These are phyloP conservation scores for Schizopygopsis malacanthus DNA, from an alignment of 2,797 vertebrate genomes.

Conservation along the genomic window DNA sequence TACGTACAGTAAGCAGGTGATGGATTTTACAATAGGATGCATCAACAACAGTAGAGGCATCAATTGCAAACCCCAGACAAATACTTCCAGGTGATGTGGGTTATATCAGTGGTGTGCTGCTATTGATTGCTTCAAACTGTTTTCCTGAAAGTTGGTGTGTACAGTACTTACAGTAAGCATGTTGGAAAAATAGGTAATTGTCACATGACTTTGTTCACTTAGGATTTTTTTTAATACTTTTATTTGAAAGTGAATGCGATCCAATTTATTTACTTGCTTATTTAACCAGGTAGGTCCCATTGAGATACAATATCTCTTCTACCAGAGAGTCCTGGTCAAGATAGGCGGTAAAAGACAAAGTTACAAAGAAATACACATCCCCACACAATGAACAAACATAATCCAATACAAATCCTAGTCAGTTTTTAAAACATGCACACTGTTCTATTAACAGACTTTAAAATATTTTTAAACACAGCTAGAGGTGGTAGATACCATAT, in stretches of 20 bases:
- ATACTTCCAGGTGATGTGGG: not conserved
- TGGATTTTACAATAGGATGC: slow-evolving; percentile 11
- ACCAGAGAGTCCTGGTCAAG: no score
- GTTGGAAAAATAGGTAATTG: not conserved
- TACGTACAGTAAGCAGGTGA: not conserved
- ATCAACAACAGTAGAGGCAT: not conserved
- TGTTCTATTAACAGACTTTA: no score
- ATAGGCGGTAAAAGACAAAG: no score
- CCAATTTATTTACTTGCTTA: no score
- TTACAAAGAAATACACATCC: no score
- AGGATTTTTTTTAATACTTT: not conserved
- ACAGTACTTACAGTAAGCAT: not conserved
- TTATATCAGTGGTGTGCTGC: not conserved
- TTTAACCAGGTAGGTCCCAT: no score
- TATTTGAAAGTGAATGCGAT: not conserved
- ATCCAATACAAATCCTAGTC: no score
- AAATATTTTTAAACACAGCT: no score
- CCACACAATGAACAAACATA: no score
- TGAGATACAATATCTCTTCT: no score
- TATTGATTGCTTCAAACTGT: not conserved
- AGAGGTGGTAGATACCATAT: no score
- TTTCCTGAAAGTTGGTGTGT: not conserved
- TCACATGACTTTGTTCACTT: not conserved
- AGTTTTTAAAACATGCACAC: no score
- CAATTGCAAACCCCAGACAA: not conserved